Percentiles rank a stretch among this genome's conserved stretches.
Conservation (phyloP, 2,888 invertebrate genomes). For the Cantharis rufa region DNA sequence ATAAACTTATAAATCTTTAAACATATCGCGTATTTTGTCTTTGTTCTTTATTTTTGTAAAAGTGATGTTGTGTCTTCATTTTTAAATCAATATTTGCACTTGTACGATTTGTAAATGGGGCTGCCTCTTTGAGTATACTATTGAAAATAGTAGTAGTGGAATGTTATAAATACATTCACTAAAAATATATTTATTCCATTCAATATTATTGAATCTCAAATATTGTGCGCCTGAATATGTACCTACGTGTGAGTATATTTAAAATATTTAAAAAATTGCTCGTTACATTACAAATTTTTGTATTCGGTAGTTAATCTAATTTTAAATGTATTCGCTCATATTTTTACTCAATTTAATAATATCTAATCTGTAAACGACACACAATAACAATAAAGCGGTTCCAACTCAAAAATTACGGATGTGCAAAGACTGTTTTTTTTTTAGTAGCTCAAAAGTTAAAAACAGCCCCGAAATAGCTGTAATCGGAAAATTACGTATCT, state of each 20-base stretch:
- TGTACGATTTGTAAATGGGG: not conserved
- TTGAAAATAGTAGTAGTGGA: not conserved
- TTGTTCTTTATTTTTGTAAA: not conserved
- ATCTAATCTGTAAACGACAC: no score
- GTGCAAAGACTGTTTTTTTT: no score
- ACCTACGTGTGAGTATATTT: not conserved
- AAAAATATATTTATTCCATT: not conserved
- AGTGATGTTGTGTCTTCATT: not conserved
- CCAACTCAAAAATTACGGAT: no score
- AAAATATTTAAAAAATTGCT: not conserved
- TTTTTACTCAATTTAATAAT: no score
- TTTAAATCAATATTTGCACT: constrained; percentile 5
- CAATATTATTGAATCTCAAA: not conserved
- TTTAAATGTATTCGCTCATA: no score
- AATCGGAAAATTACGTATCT: no score
- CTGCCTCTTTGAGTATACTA: not conserved
- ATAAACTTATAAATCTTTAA: constrained; percentile 1
- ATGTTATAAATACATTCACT: not conserved
- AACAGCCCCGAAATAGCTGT: no score
- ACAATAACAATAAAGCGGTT: no score
- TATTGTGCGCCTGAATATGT: not conserved
- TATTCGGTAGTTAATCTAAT: not conserved
- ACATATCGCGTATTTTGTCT: not conserved
- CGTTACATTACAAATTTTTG: not conserved
- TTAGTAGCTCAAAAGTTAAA: no score